Evolutionary conservation across 2,113 vertebrate species (phyloP), one percentile per base, ranked within the genome.

Genomic region (Onychostoma macrolepis): DNA sequence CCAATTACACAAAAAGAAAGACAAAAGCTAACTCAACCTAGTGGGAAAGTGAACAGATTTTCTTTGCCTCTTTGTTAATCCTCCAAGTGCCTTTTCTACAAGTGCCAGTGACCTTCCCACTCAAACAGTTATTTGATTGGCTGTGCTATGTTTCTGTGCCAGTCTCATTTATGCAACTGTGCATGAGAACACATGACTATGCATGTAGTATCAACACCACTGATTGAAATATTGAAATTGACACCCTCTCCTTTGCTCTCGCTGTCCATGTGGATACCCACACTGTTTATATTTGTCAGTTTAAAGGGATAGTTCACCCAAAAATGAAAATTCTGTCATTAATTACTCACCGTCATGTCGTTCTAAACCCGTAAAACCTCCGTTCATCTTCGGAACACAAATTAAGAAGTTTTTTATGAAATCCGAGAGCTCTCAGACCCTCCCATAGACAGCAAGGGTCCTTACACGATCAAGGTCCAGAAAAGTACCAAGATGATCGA

Each of bases 61-160:
- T 80, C n/a, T 65, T 26, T 80, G 28, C 11, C 24, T 80, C 78
- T 53, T 53, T 56, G 30, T 58, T 58, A 26, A 36, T 48, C 53
- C 45, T 58, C 24, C 30, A 5, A 53, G 3, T 17, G 36, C 24
- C 28, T 79, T 58, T 56, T 24, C 30, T 36, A 79, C 4, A 7
- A 79, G 36, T 26, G 26, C 15, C 56, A 43, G 4, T 81, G 56
- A 81, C 80, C 79, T 28, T 53, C 71, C 43, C 81, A 87, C 75
- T 26, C 43, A 53, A 15, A 6, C 2, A 3, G 30, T 48, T 36
- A 33, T 50, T 65, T 76, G 21, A 82, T 69, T 85, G 83, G 78
- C 43, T 81, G 65, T 26, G 36, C 33, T 58, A 78, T 17, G 53
- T 69, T 61, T 80, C 21, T 17, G 6, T 50, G 19, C 11, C 30